These are phyloP conservation scores for Zaprionus nigranus DNA, from an alignment of 1,140 invertebrate species.

Conservation along the genomic window DNA sequence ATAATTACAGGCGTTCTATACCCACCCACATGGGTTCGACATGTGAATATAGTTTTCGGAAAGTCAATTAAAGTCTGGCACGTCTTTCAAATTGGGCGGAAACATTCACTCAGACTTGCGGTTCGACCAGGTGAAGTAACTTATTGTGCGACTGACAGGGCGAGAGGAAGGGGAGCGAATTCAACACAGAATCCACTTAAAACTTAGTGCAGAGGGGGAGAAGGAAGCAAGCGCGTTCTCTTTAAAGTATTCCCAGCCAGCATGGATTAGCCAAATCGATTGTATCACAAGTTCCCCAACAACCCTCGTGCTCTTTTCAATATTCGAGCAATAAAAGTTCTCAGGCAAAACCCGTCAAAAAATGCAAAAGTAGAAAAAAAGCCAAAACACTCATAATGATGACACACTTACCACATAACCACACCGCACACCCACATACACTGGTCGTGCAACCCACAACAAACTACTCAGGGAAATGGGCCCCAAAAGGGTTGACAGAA, in stretches of 20 bases:
- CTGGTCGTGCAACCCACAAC: slow-evolving; percentile 28
- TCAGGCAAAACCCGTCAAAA: slow-evolving; percentile 37
- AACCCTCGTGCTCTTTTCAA: slow-evolving; percentile 2
- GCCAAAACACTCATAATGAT: slow-evolving; percentile 72
- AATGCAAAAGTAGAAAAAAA: slow-evolving; percentile 33
- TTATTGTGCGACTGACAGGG: slow-evolving; percentile 63
- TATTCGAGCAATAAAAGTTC: neutral
- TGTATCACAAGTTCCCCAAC: neutral
- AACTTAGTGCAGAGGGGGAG: too few relatives aligned
- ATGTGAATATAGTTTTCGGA: slow-evolving; percentile 57
- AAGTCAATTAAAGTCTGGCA: slow-evolving; percentile 53
- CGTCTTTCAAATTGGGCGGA: slow-evolving; percentile 23
- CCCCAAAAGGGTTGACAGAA: slow-evolving; percentile 66
- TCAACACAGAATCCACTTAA: neutral
- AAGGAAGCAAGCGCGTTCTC: neutral
- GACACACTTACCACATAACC: slow-evolving; percentile 81
- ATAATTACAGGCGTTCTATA: slow-evolving; percentile 64
- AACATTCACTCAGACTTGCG: slow-evolving; percentile 15
- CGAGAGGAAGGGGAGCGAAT: neutral
- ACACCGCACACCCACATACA: slow-evolving; percentile 40
- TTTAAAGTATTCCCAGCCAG: neutral
- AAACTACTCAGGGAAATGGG: slow-evolving; percentile 19
- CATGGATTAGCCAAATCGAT: neutral
- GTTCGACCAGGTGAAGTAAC: slow-evolving; percentile 38
- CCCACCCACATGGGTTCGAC: slow-evolving; percentile 14